Percentiles rank a stretch among this genome's conserved stretches.
These are phyloP conservation scores for Meta bourneti DNA, from an alignment of 2,888 invertebrate species.

Conservation along the genomic window DNA sequence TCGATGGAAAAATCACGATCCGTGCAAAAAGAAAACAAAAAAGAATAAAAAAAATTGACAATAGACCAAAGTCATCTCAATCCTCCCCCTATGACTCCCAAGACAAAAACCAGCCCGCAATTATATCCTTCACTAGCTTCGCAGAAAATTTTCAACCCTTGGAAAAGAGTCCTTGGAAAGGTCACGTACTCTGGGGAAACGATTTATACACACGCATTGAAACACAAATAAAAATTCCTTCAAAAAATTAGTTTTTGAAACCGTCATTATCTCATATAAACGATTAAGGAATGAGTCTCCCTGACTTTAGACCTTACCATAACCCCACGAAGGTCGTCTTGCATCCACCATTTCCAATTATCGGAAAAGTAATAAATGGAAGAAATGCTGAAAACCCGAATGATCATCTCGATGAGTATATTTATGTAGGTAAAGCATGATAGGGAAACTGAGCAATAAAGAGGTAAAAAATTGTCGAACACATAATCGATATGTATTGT, in stretches of 20 bases:
- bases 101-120: constrained; percentile 12
- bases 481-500: too few relatives aligned
- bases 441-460: too few relatives aligned
- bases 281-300: background rate
- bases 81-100: background rate
- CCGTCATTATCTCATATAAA: background rate
- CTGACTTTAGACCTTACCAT: background rate
- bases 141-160: background rate
- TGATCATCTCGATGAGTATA: too few relatives aligned
- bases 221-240: background rate
- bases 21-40: background rate
- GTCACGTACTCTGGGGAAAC: background rate
- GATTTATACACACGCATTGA: background rate
- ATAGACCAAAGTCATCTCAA: constrained; percentile 3
- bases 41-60: background rate
- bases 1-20: background rate
- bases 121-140: constrained; percentile 27
- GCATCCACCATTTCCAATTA: background rate
- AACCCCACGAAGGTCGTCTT: background rate
- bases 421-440: too few relatives aligned
- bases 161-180: background rate
- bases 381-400: background rate
- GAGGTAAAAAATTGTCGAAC: too few relatives aligned
- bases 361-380: background rate
- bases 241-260: background rate